phyloP scores from a whole-genome alignment of 37 sponge, comb jelly and placozoan genomes.

The Mnemiopsis leidyi region DNA sequence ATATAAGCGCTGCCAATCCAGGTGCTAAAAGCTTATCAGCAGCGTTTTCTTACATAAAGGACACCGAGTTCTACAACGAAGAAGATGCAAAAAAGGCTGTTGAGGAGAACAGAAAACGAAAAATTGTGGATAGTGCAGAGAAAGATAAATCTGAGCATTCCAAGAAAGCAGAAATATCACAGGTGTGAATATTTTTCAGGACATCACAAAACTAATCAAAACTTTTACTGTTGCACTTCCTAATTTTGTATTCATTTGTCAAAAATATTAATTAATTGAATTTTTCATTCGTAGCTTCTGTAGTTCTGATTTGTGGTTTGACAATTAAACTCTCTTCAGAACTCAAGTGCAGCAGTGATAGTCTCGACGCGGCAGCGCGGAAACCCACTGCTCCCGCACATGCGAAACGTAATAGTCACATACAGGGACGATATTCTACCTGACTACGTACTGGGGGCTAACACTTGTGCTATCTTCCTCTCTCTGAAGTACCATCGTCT shows the following conservation, averaged over 20 bases:
- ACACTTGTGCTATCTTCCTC: not conserved
- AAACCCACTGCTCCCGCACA: slow-evolving; percentile 2
- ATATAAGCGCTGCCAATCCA: too few species aligned
- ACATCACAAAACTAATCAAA: too few species aligned
- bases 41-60: not conserved
- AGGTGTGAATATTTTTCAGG: too few species aligned
- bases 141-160: not conserved
- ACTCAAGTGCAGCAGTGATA: not conserved
- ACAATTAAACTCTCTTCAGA: not conserved
- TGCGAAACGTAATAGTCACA: not conserved
- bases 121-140: not conserved
- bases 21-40: not conserved
- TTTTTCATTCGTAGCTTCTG: not conserved
- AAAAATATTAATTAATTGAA: not conserved
- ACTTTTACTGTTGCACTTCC: too few species aligned
- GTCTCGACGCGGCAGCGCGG: slow-evolving; percentile 26
- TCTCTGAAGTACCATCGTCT: slow-evolving; percentile 44
- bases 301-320: not conserved
- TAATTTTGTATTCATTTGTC: not conserved
- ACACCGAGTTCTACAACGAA: slow-evolving; percentile 19
- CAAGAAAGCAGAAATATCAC: not conserved
- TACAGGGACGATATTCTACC: slow-evolving; percentile 17
- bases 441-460: slow-evolving; percentile 1
- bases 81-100: not conserved
- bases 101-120: not conserved